Percentiles rank a stretch among this genome's conserved stretches.
These are phyloP conservation scores for Coleophora flavipennella DNA, from an alignment of 2,888 invertebrate genomes.

Conservation along the genomic window DNA sequence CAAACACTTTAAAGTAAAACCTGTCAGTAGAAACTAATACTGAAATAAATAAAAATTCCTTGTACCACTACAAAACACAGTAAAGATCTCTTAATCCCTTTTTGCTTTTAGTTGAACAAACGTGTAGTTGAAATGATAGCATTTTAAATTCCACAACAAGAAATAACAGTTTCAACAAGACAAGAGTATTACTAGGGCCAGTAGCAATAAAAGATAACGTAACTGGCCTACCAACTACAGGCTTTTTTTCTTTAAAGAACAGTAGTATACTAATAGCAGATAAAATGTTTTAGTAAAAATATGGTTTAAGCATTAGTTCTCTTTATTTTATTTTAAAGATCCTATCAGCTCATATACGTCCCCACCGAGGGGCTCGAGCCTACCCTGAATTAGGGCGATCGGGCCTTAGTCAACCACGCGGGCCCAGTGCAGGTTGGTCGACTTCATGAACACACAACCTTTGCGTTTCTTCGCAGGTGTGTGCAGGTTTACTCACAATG, in stretches of 20 bases:
- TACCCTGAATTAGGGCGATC: too few species aligned
- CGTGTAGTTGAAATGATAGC: conserved; percentile 6
- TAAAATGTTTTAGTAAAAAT: too few species aligned
- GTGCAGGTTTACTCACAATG: too few species aligned
- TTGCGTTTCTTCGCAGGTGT: too few species aligned
- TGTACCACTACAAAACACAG: not conserved
- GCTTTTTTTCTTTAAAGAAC: conserved; percentile 8
- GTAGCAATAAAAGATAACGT: conserved; percentile 23
- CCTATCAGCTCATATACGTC: too few species aligned
- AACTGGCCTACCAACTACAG: conserved; percentile 19
- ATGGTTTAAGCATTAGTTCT: conserved; percentile 4
- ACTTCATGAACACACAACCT: too few species aligned
- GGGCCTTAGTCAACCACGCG: too few species aligned
- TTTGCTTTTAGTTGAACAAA: conserved; percentile 18
- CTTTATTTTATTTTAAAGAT: too few species aligned
- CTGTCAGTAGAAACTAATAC: not conserved
- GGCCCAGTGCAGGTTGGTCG: too few species aligned
- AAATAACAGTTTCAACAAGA: conserved; percentile 6
- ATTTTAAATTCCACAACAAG: conserved; percentile 9
- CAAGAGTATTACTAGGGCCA: conserved; percentile 7
- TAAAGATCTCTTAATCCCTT: conserved; percentile 13
- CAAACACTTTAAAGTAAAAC: not conserved
- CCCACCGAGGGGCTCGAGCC: too few species aligned
- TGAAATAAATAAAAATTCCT: not conserved
- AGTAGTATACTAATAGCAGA: not conserved